Evolutionary conservation across 2,113 vertebrate species (phyloP).

Genomic region (Cebus imitator): DNA sequence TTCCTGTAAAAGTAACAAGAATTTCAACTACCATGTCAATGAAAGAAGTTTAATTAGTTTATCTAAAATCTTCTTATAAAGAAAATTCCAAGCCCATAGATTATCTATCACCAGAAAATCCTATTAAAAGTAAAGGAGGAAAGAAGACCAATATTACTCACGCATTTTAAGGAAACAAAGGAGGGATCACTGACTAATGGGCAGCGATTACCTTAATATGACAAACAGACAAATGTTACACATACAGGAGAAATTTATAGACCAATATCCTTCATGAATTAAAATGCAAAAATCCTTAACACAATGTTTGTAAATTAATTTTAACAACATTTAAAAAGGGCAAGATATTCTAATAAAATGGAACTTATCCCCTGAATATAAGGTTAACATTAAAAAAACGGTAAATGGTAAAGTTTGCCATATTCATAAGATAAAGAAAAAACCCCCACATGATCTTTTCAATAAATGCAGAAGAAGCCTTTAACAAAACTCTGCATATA

Average conservation of each 20-base stretch:
- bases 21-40: background rate
- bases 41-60: background rate
- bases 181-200: background rate
- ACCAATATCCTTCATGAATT: background rate
- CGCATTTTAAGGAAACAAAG: background rate
- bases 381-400: background rate
- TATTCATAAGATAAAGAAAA: background rate
- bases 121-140: background rate
- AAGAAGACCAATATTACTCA: background rate
- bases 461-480: background rate
- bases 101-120: background rate
- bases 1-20: background rate
- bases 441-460: background rate
- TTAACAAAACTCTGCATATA: background rate
- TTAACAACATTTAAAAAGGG: background rate
- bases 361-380: background rate
- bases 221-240: background rate
- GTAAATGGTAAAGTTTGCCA: background rate
- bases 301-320: background rate
- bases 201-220: background rate
- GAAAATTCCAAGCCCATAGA: background rate
- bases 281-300: background rate
- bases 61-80: background rate
- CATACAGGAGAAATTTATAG: background rate
- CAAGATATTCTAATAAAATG: background rate